Evolutionary conservation across 92 coral and sea anemone genomes (phyloP).

Genomic region (Plumapathes pennacea): DNA sequence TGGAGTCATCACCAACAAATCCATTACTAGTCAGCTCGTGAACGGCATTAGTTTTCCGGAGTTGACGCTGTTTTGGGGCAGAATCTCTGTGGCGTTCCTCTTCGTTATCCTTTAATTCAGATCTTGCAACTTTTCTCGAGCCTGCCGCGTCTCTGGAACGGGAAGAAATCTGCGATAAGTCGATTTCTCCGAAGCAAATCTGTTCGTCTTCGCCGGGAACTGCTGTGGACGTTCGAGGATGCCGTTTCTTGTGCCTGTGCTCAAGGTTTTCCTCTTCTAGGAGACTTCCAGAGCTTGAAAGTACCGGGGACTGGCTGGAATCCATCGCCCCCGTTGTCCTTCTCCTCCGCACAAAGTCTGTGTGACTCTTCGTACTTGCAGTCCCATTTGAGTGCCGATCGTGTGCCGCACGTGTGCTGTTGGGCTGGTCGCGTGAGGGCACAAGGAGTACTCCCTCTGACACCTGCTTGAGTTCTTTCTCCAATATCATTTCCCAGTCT

Average conservation of each 20-base stretch:
- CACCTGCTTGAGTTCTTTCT: conserved; percentile 73
- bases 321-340: conserved; percentile 2
- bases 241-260: conserved; percentile 1
- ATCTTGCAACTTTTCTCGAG: too few relatives aligned
- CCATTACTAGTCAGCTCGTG: background rate
- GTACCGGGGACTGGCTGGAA: background rate
- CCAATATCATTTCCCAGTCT: conserved; percentile 69
- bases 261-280: too few relatives aligned
- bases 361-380: too few relatives aligned
- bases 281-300: conserved; percentile 4
- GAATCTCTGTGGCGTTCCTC: background rate
- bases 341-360: too few relatives aligned
- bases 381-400: too few relatives aligned
- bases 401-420: too few relatives aligned
- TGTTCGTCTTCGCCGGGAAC: conserved; percentile 32
- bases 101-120: too few relatives aligned
- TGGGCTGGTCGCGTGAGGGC: too few relatives aligned
- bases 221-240: conserved; percentile 57
- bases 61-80: background rate
- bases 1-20: background rate
- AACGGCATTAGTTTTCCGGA: background rate
- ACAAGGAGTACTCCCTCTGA: conserved; percentile 68
- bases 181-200: too few relatives aligned
- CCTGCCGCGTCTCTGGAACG: too few relatives aligned
- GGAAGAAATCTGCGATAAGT: conserved; percentile 58